Base-by-base conservation (phyloP, 1,140 invertebrate species). In the Sesamia nonagrioides region DNA sequence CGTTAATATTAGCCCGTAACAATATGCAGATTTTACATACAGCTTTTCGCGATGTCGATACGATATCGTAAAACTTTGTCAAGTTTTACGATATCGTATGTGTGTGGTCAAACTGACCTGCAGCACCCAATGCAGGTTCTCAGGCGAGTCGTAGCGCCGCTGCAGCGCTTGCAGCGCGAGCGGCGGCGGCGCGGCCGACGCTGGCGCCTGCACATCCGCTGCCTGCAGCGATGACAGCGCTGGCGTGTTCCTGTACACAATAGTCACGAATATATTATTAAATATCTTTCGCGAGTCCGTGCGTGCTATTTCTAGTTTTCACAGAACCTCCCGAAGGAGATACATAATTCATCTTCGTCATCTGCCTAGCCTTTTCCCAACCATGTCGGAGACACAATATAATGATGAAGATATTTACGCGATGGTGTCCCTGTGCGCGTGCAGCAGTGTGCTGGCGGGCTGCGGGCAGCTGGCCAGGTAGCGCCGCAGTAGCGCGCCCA, bases 401-500 rank as follows among this genome's bases (percentile, higher is more conserved):
- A 1, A 17, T 21, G 11, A 35, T 17, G n/a, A n/a, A n/a, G 17
- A 13, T 68, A 89, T 88, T 86, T 9, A 92, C 91, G 86, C 82
- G 50, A 91, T 81, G 8, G 85, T 88, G 58, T 91, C 89, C 27
- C 84, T 40, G 68, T 92, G 87, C 54, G 78, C 77, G 45, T 84
- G 78, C 72, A 92, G 75, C 68, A 92, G 81, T 9, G 81, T 77
- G 13, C 83, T 82, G 42, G 91, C 90, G 9, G 79, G 85, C 6
- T 78, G 78, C 21, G 92, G 91, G 0, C 89, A 56, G 7, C 72
- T 77, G 40, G 88, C 88, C 17, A 81, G 75, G 86, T 90, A 90
- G 7, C 92, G 87, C 6, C 91, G 86, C 71, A 94, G 82, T 21
- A 94, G 86, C 40, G 90, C 89, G 15, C 82, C 88, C 76, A 91